Conservation (phyloP, 2,888 invertebrate species). For the Scaptomyza polygonia region DNA sequence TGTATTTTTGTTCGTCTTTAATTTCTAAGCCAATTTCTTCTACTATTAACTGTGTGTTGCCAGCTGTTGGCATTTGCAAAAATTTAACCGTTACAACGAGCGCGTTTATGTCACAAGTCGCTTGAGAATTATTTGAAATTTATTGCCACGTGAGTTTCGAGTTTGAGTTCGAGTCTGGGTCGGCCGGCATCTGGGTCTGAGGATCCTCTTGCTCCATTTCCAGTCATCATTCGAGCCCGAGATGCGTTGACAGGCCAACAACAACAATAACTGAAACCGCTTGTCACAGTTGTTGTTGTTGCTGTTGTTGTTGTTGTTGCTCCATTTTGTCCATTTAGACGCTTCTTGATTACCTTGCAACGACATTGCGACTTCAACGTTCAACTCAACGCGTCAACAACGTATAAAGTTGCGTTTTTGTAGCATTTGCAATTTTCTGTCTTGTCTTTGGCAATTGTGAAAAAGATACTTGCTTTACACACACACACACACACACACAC, state of each 20-base stretch:
- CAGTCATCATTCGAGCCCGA: constrained; percentile 50
- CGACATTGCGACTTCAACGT: constrained; percentile 44
- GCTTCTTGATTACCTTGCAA: constrained; percentile 75
- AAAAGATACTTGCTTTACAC: constrained; percentile 56
- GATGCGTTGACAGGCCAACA: constrained; percentile 69
- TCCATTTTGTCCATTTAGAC: constrained; percentile 78
- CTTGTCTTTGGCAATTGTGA: constrained; percentile 60
- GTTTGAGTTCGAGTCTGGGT: background rate
- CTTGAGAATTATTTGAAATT: constrained; percentile 62
- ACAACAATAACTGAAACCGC: constrained; percentile 31
- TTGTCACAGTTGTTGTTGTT: constrained; percentile 26
- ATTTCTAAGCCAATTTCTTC: constrained; percentile 5
- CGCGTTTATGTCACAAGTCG: constrained; percentile 57
- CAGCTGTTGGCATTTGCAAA: constrained; percentile 24
- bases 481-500: constrained; percentile 11
- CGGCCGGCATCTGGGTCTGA: constrained; percentile 36
- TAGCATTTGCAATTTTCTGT: constrained; percentile 52
- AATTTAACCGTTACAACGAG: constrained; percentile 46
- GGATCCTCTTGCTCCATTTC: constrained; percentile 73
- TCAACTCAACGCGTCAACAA: constrained; percentile 44
- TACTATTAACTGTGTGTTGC: constrained; percentile 42
- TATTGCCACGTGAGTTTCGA: constrained; percentile 61
- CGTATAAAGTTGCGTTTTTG: constrained; percentile 60
- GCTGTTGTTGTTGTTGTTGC: constrained; percentile 49
- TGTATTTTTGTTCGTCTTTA: background rate